phyloP scores from a whole-genome alignment of 2,888 invertebrate species.

The Pyrocoelia pectoralis region DNA sequence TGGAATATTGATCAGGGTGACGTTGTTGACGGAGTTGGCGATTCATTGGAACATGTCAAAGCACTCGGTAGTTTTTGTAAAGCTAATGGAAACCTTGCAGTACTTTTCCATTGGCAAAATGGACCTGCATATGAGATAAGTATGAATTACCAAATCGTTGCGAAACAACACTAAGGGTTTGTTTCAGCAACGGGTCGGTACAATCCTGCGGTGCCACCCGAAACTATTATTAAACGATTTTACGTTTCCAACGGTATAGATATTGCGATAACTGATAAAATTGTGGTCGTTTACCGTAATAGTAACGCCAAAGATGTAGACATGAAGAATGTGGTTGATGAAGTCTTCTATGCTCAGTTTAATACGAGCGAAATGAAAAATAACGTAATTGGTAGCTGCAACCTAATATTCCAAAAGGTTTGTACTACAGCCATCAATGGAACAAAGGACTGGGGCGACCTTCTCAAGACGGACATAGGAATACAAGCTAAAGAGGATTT shows the following conservation, averaged over 20 bases:
- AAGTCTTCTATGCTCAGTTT: constrained; percentile 50
- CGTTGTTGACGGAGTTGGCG: constrained; percentile 74
- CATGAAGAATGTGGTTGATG: constrained; percentile 71
- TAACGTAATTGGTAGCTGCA: constrained; percentile 50
- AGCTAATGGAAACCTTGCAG: constrained; percentile 65
- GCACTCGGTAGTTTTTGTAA: constrained; percentile 69
- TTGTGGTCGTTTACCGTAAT: constrained; percentile 75
- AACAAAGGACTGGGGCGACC: constrained; percentile 66
- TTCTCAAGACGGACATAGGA: constrained; percentile 60
- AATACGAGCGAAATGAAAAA: constrained; percentile 48
- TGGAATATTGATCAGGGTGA: constrained; percentile 64
- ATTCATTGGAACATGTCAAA: constrained; percentile 70
- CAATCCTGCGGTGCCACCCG: constrained; percentile 55
- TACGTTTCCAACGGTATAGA: constrained; percentile 70
- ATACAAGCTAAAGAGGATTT: constrained; percentile 63
- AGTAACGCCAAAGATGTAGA: constrained; percentile 68
- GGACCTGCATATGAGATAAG: constrained; percentile 72
- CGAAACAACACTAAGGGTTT: neutral
- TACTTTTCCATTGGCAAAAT: constrained; percentile 73
- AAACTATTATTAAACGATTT: constrained; percentile 62
- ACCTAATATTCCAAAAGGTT: constrained; percentile 50
- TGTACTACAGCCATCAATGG: constrained; percentile 60
- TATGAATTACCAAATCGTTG: constrained; percentile 50
- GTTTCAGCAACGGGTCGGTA: constrained; percentile 70
- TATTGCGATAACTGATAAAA: constrained; percentile 67